Evolutionary conservation across 2,797 vertebrate species (phyloP).

Genomic region (Lateolabrax maculatus): DNA sequence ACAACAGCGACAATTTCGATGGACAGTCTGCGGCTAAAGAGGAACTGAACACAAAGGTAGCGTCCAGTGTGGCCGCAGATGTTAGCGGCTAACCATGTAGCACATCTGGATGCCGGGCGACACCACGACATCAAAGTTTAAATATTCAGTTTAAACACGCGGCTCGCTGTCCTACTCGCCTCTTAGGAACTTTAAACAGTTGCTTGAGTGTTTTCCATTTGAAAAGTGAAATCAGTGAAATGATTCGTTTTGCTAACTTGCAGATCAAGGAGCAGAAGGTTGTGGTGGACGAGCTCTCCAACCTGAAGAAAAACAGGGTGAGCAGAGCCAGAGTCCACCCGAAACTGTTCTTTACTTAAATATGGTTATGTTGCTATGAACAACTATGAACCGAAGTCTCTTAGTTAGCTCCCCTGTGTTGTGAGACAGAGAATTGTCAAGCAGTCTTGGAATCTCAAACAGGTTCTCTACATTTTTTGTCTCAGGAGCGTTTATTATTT

Average conservation of each 20-base stretch:
- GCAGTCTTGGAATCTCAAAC: too few relatives aligned
- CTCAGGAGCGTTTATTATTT: background rate
- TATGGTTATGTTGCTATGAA: background rate
- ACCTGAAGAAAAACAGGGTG: conserved; percentile 94
- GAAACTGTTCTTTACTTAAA: background rate
- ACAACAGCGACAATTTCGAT: conserved; percentile 32
- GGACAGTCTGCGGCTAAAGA: conserved; percentile 73
- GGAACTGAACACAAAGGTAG: conserved; percentile 84
- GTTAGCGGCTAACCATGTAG: background rate
- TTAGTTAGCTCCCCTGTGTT: background rate
- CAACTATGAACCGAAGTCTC: background rate
- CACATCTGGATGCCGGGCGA: background rate
- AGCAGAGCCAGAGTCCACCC: conserved; percentile 43
- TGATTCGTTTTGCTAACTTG: background rate
- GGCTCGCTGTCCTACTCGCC: too few relatives aligned
- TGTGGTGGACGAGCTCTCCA: conserved; percentile 94
- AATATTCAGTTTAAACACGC: too few relatives aligned
- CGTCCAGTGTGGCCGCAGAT: background rate
- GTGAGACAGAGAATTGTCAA: too few relatives aligned
- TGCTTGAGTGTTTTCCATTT: background rate
- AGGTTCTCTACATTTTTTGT: too few relatives aligned
- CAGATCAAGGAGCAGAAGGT: conserved; percentile 95
- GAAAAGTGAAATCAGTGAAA: background rate
- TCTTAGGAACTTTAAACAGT: background rate
- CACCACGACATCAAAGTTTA: too few relatives aligned